Evolutionary conservation across 2,113 vertebrate genomes (phyloP).

Genomic region (Columbina picui): DNA sequence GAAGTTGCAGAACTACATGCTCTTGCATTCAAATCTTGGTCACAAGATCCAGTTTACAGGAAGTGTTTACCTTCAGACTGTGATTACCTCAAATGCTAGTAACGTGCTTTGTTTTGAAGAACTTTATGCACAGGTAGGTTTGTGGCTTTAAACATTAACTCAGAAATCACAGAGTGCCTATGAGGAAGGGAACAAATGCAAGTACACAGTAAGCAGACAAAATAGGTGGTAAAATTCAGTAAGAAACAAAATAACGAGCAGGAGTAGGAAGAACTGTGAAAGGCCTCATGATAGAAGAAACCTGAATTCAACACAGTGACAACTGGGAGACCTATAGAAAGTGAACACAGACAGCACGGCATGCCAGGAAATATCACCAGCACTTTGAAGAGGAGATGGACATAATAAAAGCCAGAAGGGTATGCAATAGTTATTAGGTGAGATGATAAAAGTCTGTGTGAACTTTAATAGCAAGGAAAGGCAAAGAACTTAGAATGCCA

Average conservation of each 20-base stretch:
- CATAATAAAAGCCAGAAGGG: background rate
- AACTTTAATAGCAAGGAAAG: background rate
- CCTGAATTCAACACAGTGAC: background rate
- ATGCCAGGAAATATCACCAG: background rate
- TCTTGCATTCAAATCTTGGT: background rate
- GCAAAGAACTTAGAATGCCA: background rate
- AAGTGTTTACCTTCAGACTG: background rate
- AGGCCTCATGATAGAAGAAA: rapidly evolving
- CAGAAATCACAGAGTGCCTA: background rate
- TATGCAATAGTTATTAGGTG: background rate
- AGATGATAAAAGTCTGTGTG: background rate
- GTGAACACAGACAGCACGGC: background rate
- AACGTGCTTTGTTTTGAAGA: background rate
- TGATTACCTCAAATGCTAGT: background rate
- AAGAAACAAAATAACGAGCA: background rate
- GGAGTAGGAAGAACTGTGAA: background rate
- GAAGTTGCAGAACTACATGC: background rate
- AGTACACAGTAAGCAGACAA: background rate
- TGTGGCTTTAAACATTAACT: conserved; percentile 37
- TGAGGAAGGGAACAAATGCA: background rate
- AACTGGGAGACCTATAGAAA: background rate
- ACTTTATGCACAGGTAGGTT: background rate
- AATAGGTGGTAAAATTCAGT: background rate
- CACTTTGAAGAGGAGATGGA: background rate
- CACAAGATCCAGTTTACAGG: background rate